Evolutionary conservation across 2,888 invertebrate genomes (phyloP), one percentile per base, ranked within the genome.

Genomic region (Zaprionus obscuricornis): DNA sequence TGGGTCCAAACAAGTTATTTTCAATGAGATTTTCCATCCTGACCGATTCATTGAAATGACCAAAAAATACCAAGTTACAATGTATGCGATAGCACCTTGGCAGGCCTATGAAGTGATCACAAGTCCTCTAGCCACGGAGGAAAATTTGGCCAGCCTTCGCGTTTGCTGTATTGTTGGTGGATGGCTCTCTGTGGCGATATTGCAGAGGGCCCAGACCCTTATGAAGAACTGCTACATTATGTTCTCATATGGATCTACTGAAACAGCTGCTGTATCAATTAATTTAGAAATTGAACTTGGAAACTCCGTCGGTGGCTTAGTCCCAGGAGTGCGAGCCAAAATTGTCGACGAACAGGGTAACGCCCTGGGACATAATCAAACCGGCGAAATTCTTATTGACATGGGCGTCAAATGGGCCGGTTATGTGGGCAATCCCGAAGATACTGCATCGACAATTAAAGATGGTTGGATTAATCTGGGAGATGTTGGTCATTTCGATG

Each of bases 401-500:
- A 62, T 59, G 1, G 55, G 60, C 0, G 45, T 58, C 2, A 54
- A 55, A 29, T 88, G 88, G 86, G 31, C 50, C 17, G 90, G 90
- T 2, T 90, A 90, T 13, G 73, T 84, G 33, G 62, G 65, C 0
- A 87, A 88, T 58, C 60, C 69, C 0, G 59, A 26, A 26, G 87
- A 74, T 7, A 81, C 75, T 0, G 66, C 69, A 0, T 0, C 52
- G 13, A 63, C 74, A 1, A 3, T 73, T 0, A 57, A 72, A 5
- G 84, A 87, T 26, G 84, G 87, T 5, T 90, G 88, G 88, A 66
- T 87, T 1, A 73, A 79, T 13, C 68, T 87, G 0, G 90, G 90
- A 0, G 90, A 90, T 49, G 26, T 89, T 24, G 90, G 89, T 5
- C 79, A 85, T 39, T 86, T 90, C 47, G 88, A 90, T 34, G 63